Percentiles rank a stretch among this genome's conserved stretches.
phyloP scores from a whole-genome alignment of 1,140 invertebrate genomes.

The Macrobrachium rosenbergii region DNA sequence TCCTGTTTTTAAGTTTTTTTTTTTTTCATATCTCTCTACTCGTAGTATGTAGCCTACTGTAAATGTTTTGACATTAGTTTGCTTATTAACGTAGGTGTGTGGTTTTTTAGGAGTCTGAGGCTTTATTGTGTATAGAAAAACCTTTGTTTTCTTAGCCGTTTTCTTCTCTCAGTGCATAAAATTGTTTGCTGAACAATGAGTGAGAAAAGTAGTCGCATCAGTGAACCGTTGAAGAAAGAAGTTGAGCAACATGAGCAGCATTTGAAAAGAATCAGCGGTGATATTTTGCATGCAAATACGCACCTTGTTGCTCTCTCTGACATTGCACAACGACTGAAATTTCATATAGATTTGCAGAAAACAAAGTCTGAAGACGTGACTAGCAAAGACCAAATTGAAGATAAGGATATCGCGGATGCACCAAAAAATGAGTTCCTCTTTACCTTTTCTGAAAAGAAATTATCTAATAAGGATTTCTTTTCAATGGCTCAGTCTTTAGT shows the following conservation, averaged over 20 bases:
- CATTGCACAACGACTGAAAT: conserved; percentile 25
- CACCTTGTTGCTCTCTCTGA: conserved; percentile 31
- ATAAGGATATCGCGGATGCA: not conserved
- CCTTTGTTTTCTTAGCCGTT: not conserved
- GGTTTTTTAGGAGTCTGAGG: too few species aligned
- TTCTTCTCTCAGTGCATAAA: not conserved
- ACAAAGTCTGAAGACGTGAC: not conserved
- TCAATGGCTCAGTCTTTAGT: conserved; percentile 32
- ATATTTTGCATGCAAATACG: conserved; percentile 28
- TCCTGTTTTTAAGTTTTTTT: too few species aligned
- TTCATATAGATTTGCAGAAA: conserved; percentile 39
- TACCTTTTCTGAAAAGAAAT: conserved; percentile 1
- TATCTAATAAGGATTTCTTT: conserved; percentile 31
- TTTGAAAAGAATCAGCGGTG: conserved; percentile 6
- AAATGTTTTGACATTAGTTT: too few species aligned
- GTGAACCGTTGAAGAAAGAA: conserved; percentile 28
- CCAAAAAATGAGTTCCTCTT: conserved; percentile 6
- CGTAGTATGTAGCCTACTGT: too few species aligned
- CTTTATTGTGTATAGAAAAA: not conserved
- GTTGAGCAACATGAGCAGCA: conserved; percentile 31
- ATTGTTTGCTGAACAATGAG: conserved; percentile 7
- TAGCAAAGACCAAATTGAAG: not conserved
- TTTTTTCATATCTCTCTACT: too few species aligned
- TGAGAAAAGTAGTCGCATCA: conserved; percentile 36
- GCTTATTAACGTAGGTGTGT: too few species aligned